Percentiles rank a stretch among this genome's conserved stretches.
Evolutionary conservation across 2,797 vertebrate species (phyloP).

Genomic region (Merluccius polli): DNA sequence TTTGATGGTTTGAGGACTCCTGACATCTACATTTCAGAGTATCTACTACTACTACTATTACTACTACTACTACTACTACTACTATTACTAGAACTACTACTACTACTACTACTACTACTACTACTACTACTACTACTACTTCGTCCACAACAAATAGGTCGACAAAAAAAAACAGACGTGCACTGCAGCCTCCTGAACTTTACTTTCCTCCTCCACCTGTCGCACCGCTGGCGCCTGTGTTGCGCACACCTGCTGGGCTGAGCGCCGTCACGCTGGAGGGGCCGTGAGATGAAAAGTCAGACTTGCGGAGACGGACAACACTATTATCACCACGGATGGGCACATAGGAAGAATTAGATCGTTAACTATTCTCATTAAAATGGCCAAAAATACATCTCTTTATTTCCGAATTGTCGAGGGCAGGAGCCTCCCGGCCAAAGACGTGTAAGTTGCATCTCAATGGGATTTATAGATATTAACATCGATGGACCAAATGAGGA

Average conservation of each 20-base stretch:
- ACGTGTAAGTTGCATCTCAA: slow-evolving; percentile 81
- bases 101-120: no score
- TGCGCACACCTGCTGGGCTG: slow-evolving; percentile 57
- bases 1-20: background rate
- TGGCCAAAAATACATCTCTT: slow-evolving; percentile 86
- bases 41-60: background rate
- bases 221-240: slow-evolving; percentile 37
- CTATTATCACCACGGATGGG: slow-evolving; percentile 50
- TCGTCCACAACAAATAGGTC: background rate
- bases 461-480: slow-evolving; percentile 2
- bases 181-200: background rate
- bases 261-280: slow-evolving; percentile 62
- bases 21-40: background rate
- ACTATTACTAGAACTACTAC: background rate
- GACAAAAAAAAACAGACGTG: no score
- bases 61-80: background rate
- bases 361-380: slow-evolving; percentile 49
- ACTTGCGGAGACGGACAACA: slow-evolving; percentile 47
- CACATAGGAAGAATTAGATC: slow-evolving; percentile 46
- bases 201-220: slow-evolving; percentile 2
- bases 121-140: background rate
- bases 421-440: slow-evolving; percentile 85
- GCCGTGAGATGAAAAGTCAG: slow-evolving; percentile 58
- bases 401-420: slow-evolving; percentile 90
- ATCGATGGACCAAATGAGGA: background rate